Evolutionary conservation across 2,888 invertebrate species (phyloP).

Genomic region (Nomada goodeniana): DNA sequence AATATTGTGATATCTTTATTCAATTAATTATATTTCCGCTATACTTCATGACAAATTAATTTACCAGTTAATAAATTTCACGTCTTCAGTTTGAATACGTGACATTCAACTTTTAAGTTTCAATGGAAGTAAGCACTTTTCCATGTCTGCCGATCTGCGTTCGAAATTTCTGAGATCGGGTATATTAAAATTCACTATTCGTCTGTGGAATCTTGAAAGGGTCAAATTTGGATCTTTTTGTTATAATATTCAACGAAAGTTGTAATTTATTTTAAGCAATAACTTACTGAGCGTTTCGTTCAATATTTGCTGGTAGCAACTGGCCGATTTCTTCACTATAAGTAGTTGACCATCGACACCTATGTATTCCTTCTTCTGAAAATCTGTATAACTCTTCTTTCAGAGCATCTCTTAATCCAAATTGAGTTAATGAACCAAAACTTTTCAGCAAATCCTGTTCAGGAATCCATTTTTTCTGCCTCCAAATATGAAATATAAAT

Average conservation of each 20-base stretch:
- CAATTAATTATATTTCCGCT: slow-evolving; percentile 18
- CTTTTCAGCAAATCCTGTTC: slow-evolving; percentile 65
- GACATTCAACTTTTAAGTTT: neutral
- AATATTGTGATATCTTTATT: slow-evolving; percentile 49
- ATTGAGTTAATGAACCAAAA: slow-evolving; percentile 70
- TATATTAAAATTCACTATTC: slow-evolving; percentile 34
- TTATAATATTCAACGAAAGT: neutral
- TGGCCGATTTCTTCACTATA: slow-evolving; percentile 49
- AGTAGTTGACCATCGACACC: slow-evolving; percentile 44
- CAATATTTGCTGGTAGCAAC: neutral
- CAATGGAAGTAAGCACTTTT: slow-evolving; percentile 33
- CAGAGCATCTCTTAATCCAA: slow-evolving; percentile 63
- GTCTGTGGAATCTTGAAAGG: slow-evolving; percentile 47
- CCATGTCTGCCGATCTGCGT: slow-evolving; percentile 4
- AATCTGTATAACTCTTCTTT: slow-evolving; percentile 10
- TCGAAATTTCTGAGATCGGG: slow-evolving; percentile 50
- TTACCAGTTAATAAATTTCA: neutral
- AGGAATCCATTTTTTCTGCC: slow-evolving; percentile 66
- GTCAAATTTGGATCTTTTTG: neutral
- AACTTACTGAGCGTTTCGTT: slow-evolving; percentile 31
- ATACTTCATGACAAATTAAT: slow-evolving; percentile 11
- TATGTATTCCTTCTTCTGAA: slow-evolving; percentile 45
- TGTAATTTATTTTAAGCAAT: neutral
- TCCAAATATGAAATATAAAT: slow-evolving; percentile 36
- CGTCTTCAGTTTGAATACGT: no score